phyloP scores from a whole-genome alignment of 1,140 invertebrate species.

The Polypedilum vanderplanki region DNA sequence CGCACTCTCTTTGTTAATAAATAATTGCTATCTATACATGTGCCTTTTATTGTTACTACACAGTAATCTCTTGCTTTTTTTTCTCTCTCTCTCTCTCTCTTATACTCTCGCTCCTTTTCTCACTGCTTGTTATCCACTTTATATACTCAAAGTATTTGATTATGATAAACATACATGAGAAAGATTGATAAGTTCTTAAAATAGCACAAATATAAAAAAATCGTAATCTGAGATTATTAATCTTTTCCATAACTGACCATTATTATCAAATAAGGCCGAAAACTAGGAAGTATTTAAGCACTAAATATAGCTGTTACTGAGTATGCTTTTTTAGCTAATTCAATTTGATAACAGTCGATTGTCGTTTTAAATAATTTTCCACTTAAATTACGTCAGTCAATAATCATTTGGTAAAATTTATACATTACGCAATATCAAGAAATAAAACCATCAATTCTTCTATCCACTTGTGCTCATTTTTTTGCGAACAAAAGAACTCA shows the following conservation, averaged over 20 bases:
- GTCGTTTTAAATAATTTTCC: background rate
- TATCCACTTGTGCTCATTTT: background rate
- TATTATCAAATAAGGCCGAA: background rate
- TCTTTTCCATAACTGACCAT: too few relatives aligned
- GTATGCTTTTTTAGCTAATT: too few relatives aligned
- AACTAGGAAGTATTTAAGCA: too few relatives aligned
- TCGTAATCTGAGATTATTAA: too few relatives aligned
- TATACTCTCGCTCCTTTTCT: background rate
- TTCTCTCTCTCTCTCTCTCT: background rate
- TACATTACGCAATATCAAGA: background rate
- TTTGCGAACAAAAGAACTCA: background rate
- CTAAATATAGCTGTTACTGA: too few relatives aligned
- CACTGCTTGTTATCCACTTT: background rate
- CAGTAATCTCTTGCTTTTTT: background rate
- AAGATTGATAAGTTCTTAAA: background rate
- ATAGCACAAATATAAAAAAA: too few relatives aligned
- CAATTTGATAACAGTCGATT: background rate
- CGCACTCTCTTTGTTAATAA: slow-evolving; percentile 25
- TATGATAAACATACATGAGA: background rate
- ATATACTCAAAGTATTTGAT: background rate
- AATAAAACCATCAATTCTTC: background rate
- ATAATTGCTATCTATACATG: slow-evolving; percentile 5
- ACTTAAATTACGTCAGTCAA: background rate
- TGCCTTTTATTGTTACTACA: background rate
- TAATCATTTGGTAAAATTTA: background rate